Percentiles rank a stretch among this genome's conserved stretches.
These are phyloP conservation scores for Drosophila kambysellisi DNA, from an alignment of 2,888 invertebrate genomes.

Conservation along the genomic window DNA sequence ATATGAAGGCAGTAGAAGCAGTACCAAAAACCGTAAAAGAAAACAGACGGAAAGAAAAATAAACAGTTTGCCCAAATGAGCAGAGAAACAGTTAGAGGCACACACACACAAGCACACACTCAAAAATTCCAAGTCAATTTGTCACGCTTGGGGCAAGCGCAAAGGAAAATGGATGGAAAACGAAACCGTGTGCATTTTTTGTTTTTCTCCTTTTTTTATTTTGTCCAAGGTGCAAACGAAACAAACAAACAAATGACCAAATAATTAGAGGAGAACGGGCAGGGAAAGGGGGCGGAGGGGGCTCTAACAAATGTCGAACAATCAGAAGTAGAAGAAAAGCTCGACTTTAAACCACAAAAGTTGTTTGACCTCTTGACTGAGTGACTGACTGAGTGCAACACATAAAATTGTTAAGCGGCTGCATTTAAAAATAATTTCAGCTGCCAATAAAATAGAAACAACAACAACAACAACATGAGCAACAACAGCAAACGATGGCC, in stretches of 20 bases:
- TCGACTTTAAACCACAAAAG: constrained; percentile 56
- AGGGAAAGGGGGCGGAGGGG: neutral
- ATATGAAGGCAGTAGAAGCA: constrained; percentile 28
- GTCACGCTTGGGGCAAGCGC: constrained; percentile 56
- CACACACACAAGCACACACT: constrained; percentile 30
- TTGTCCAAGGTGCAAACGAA: constrained; percentile 51
- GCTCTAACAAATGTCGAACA: constrained; percentile 36
- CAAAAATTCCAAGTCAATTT: constrained; percentile 63
- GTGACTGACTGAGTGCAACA: constrained; percentile 54
- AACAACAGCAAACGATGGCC: constrained; percentile 31
- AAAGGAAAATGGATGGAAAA: constrained; percentile 15
- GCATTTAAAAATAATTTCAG: constrained; percentile 78
- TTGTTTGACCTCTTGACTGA: constrained; percentile 77
- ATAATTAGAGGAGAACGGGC: constrained; percentile 50
- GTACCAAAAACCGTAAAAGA: constrained; percentile 32
- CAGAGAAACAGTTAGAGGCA: constrained; percentile 33
- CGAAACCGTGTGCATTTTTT: constrained; percentile 50
- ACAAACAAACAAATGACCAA: constrained; percentile 64
- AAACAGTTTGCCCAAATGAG: constrained; percentile 37
- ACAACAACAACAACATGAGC: constrained; percentile 40
- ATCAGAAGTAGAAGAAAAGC: constrained; percentile 45
- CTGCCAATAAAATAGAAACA: constrained; percentile 72
- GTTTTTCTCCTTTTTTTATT: neutral
- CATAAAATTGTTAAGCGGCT: constrained; percentile 77
- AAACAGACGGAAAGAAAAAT: constrained; percentile 25